Percentiles rank a stretch among this genome's conserved stretches.
Conservation (phyloP, 2,797 vertebrate genomes). For the Bufotes viridis region DNA sequence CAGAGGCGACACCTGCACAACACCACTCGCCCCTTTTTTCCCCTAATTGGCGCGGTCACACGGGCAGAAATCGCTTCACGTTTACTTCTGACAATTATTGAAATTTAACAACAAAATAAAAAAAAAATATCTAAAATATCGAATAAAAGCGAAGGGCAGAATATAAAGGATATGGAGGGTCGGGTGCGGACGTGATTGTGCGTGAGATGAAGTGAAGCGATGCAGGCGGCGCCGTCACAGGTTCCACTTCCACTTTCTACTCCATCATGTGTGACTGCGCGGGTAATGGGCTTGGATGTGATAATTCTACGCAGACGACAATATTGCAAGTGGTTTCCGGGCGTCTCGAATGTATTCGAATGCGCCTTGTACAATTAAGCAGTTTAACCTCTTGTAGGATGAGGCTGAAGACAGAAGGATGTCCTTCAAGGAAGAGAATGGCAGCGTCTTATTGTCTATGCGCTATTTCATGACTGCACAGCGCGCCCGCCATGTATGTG, state of each 20-base stretch:
- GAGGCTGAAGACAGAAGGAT: constrained; percentile 10
- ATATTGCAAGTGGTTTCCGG: constrained; percentile 22
- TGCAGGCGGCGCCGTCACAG: constrained; percentile 3
- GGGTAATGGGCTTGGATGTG: constrained; percentile 25
- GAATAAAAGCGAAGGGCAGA: not conserved
- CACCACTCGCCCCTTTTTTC: not conserved
- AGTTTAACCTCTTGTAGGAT: constrained; percentile 43
- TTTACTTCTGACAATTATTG: not conserved
- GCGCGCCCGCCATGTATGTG: constrained; percentile 16
- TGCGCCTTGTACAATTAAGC: constrained; percentile 28
- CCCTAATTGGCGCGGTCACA: not conserved
- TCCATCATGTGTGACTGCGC: constrained; percentile 30
- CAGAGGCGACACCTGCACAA: not conserved
- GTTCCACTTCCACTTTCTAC: constrained; percentile 43
- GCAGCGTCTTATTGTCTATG: constrained; percentile 18
- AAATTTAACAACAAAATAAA: not conserved
- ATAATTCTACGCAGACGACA: constrained; percentile 28
- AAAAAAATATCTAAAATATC: not conserved
- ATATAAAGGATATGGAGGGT: not conserved
- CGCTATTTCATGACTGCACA: constrained; percentile 24
- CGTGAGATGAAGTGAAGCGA: constrained; percentile 20
- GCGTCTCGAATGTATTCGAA: not conserved
- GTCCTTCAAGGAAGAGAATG: constrained; percentile 34
- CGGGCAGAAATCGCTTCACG: not conserved
- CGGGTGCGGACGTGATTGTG: not conserved